These are phyloP conservation scores for Thunnus maccoyii DNA, from an alignment of 2,113 vertebrate species.

Conservation along the genomic window DNA sequence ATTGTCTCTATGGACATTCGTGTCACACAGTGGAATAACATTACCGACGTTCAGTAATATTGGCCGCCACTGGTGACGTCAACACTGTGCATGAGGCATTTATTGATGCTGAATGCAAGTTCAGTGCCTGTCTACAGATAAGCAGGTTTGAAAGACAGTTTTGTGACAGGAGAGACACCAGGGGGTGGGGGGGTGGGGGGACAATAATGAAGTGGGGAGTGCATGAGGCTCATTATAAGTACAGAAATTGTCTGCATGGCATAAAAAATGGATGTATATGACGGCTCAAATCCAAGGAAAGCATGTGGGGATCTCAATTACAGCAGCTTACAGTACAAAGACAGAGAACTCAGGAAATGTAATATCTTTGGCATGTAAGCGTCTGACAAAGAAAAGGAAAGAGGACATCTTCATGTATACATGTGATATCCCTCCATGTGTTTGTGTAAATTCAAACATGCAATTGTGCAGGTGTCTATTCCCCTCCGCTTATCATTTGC, in stretches of 20 bases:
- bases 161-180: constrained; percentile 18
- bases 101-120: constrained; percentile 46
- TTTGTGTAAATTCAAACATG: not conserved
- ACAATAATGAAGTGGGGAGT: constrained; percentile 14
- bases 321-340: constrained; percentile 1
- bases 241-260: constrained; percentile 20
- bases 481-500: not conserved
- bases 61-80: constrained; percentile 17
- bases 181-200: not conserved
- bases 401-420: not conserved
- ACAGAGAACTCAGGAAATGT: not conserved
- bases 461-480: not conserved
- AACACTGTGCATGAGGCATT: constrained; percentile 27
- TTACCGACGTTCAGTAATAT: constrained; percentile 31
- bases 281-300: constrained; percentile 26
- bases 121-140: constrained; percentile 42
- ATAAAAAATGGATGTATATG: constrained; percentile 6
- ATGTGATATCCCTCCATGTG: not conserved
- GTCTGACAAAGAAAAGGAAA: not conserved
- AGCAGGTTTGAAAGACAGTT: constrained; percentile 41
- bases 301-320: constrained; percentile 19
- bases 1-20: constrained; percentile 23
- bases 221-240: constrained; percentile 32
- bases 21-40: not conserved
- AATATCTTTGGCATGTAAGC: not conserved